A percentile compares a stretch with the other conserved stretches of the same genome.
Conservation (phyloP, 2,888 invertebrate genomes). For the Galerucella nymphaeae region DNA sequence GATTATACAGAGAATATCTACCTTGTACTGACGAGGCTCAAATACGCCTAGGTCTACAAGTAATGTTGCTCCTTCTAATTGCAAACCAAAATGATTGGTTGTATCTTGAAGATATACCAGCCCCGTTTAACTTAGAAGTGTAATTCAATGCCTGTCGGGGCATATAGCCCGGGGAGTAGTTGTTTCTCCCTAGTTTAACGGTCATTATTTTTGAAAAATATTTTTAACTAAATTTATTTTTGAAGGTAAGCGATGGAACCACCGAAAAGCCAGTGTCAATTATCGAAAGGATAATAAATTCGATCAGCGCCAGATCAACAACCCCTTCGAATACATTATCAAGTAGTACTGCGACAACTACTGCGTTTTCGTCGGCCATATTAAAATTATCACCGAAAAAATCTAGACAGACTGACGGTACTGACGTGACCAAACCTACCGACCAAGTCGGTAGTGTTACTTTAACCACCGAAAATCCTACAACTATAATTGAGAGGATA, state of each 20-base stretch:
- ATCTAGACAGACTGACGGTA: conserved; percentile 49
- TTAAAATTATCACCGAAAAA: conserved; percentile 61
- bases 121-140: too few species aligned
- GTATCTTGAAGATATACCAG: too few species aligned
- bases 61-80: too few species aligned
- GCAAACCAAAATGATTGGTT: too few species aligned
- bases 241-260: conserved; percentile 55
- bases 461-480: conserved; percentile 62
- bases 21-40: too few species aligned
- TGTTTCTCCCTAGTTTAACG: too few species aligned
- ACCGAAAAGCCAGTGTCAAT: conserved; percentile 61
- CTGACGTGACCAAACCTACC: conserved; percentile 42
- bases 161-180: too few species aligned
- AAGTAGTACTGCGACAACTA: conserved; percentile 43
- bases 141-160: too few species aligned
- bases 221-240: conserved; percentile 37
- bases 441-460: conserved; percentile 43
- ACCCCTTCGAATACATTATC: conserved; percentile 48
- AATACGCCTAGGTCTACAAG: too few species aligned
- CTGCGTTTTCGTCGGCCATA: conserved; percentile 60
- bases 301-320: conserved; percentile 62
- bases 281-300: conserved; percentile 64
- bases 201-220: too few species aligned
- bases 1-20: too few species aligned
- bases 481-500: conserved; percentile 64